Base-by-base conservation (phyloP, 2,888 invertebrate genomes). In the Trachelus troglodyta region DNA sequence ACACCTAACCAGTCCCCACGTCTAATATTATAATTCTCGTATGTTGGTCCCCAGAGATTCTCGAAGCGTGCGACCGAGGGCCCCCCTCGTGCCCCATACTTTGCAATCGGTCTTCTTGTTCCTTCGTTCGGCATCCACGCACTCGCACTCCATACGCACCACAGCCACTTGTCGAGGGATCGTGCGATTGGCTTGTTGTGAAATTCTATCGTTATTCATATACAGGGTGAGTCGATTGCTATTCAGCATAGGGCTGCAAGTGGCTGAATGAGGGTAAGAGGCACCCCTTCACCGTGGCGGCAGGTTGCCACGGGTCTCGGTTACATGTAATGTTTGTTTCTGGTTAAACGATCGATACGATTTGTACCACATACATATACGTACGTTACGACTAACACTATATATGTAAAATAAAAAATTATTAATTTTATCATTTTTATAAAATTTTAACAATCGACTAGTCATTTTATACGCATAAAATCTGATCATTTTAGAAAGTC, bases 141-240 rank as follows among this genome's bases (percentile, higher is more conserved):
- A 12, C 40, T 37, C 77, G 76, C 77, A 76, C 78, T 69, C 78
- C 68, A 77, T 82, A 75, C 78, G 79, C 34, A 74, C 71, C 81
- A 77, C 82, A 80, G 82, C 79, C 83, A 85, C 83, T 85, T 81
- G 84, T 82, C 84, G 81, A 75, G 76, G 77, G 81, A 79, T 83
- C 79, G 80, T 79, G 82, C 85, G 86, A 89, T 87, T 88, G 86
- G 87, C 84, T 87, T 88, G 87, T 88, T 88, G 86, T 88, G 88
- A 89, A 87, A 89, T 87, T 86, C 82, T 86, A 85, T 84, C 82
- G 81, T 69, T 74, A 75, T 56, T 56, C 56, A 56, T 56, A 56
- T 56, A 74, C 15, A 78, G 78, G 69, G 73, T 56, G 76, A 76
- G 34, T 56, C 78, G 77, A 80, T 80, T 81, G 79, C 79, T 78